Conservation (phyloP, 2,113 vertebrate species). For the Apteryx owenii region DNA sequence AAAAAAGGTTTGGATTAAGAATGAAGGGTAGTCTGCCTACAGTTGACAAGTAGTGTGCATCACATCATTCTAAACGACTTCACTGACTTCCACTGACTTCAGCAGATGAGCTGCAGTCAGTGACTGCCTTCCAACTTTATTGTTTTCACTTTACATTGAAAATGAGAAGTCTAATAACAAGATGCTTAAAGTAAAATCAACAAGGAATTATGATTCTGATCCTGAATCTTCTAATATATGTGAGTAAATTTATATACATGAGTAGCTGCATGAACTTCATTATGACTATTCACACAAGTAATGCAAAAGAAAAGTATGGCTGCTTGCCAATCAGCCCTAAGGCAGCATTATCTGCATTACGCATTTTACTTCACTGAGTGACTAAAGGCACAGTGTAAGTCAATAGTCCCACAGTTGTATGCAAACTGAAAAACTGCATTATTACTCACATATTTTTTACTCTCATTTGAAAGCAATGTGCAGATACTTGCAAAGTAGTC, state of each 20-base stretch:
- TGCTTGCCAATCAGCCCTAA: neutral
- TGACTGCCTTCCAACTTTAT: accelerated
- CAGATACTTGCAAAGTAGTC: neutral
- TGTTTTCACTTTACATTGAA: neutral
- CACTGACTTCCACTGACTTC: neutral
- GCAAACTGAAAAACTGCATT: neutral
- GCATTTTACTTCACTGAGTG: neutral
- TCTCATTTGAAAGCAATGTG: neutral
- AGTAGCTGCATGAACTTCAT: neutral
- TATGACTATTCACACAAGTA: neutral
- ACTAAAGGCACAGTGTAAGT: neutral
- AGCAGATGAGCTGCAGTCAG: neutral
- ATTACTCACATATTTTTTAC: neutral
- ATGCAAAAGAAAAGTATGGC: neutral
- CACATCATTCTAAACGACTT: neutral
- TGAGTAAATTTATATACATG: neutral
- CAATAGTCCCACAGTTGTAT: neutral
- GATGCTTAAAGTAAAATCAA: neutral
- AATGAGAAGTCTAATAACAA: neutral
- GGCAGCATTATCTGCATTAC: neutral
- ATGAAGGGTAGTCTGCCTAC: neutral
- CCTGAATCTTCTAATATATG: neutral
- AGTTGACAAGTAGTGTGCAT: neutral
- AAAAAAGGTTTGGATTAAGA: neutral
- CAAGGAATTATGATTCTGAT: neutral